These are phyloP conservation scores for Saccopteryx leptura DNA, from an alignment of 2,113 vertebrate species.

Conservation along the genomic window DNA sequence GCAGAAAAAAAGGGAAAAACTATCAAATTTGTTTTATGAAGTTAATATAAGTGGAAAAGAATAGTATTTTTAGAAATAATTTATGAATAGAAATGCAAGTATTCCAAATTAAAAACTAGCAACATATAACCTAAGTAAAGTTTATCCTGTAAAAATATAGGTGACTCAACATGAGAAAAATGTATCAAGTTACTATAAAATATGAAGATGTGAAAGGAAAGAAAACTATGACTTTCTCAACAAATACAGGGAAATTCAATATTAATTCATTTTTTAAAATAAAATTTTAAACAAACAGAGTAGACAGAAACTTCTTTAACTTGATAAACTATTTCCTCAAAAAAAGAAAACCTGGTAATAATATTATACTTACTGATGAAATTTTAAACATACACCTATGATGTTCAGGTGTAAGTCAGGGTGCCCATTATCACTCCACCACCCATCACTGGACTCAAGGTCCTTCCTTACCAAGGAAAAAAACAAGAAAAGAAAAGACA, in stretches of 20 bases:
- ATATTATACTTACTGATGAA: not conserved
- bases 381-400: not conserved
- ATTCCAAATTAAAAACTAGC: not conserved
- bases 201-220: not conserved
- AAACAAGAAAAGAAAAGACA: not conserved
- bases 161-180: not conserved
- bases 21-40: not conserved
- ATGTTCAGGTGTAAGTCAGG: not conserved
- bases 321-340: not conserved
- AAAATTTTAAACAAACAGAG: not conserved
- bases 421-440: not conserved
- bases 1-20: not conserved
- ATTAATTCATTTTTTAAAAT: slow-evolving; percentile 9
- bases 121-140: not conserved
- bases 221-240: not conserved
- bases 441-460: not conserved
- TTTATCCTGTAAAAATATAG: slow-evolving; percentile 26
- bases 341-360: not conserved
- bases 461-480: not conserved
- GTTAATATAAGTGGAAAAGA: not conserved
- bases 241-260: not conserved
- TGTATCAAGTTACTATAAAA: not conserved
- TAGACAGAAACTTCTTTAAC: not conserved
- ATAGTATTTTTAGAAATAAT: not conserved
- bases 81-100: not conserved